Conservation (phyloP, 2,888 invertebrate species). For the Autographa gamma region DNA sequence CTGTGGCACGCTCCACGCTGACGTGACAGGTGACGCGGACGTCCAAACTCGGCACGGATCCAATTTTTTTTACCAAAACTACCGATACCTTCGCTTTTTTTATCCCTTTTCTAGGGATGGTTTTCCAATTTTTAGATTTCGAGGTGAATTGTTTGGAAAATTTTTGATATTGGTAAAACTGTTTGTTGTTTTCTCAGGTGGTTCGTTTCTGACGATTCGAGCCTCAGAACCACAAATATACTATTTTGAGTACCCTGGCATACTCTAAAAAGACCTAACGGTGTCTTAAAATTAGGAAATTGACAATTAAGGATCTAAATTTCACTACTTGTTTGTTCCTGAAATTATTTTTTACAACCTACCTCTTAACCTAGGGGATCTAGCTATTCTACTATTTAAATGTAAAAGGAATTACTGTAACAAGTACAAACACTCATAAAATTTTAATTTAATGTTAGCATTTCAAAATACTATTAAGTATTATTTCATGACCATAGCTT, state of each 20-base stretch:
- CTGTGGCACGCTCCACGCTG: conserved; percentile 33
- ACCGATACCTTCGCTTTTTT: conserved; percentile 27
- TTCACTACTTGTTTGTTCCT: no score
- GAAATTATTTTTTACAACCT: no score
- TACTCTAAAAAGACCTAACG: no score
- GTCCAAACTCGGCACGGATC: conserved; percentile 31
- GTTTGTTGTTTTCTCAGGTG: no score
- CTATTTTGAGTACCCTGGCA: no score
- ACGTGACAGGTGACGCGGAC: conserved; percentile 39
- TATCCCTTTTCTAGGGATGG: conserved; percentile 24
- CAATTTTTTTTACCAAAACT: conserved; percentile 38
- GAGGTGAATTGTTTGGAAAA: conserved; percentile 10
- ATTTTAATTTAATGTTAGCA: conserved; percentile 21
- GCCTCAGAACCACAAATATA: no score
- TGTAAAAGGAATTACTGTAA: not conserved
- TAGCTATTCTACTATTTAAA: not conserved
- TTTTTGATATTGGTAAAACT: not conserved
- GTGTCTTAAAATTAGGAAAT: no score
- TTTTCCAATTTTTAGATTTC: conserved; percentile 15
- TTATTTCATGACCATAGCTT: conserved; percentile 26
- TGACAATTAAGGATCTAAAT: no score
- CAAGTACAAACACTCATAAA: not conserved
- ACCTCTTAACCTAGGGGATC: no score
- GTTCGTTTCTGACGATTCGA: no score
- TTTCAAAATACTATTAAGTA: conserved; percentile 28